phyloP scores from a whole-genome alignment of 2,888 invertebrate species.

The Philereme transversata region DNA sequence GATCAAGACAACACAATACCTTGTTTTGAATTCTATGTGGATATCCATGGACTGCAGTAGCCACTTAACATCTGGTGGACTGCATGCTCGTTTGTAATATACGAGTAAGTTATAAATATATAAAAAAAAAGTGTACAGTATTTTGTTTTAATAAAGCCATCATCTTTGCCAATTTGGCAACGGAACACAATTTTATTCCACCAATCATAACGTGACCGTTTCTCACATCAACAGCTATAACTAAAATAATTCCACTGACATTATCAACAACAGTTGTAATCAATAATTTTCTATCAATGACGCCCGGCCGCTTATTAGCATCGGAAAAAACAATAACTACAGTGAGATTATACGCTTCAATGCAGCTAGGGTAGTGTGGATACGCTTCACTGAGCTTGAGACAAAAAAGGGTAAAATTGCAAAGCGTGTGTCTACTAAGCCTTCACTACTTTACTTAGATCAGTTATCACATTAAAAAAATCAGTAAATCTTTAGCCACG shows the following conservation, averaged over 20 bases:
- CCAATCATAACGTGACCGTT: slow-evolving; percentile 18
- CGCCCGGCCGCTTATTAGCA: slow-evolving; percentile 74
- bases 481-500: too few relatives aligned
- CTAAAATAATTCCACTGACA: slow-evolving; percentile 46
- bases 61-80: too few relatives aligned
- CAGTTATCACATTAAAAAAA: too few relatives aligned
- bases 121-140: too few relatives aligned
- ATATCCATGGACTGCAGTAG: too few relatives aligned
- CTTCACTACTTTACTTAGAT: too few relatives aligned
- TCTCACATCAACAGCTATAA: slow-evolving; percentile 36
- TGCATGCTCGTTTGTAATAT: too few relatives aligned
- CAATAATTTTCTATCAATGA: slow-evolving; percentile 81
- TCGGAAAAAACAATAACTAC: slow-evolving; percentile 77
- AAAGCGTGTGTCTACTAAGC: too few relatives aligned
- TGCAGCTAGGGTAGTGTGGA: slow-evolving; percentile 50
- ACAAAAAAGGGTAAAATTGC: too few relatives aligned
- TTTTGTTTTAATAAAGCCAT: slow-evolving; percentile 9
- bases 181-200: slow-evolving; percentile 1
- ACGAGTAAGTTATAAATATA: too few relatives aligned
- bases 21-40: too few relatives aligned
- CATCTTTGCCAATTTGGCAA: slow-evolving; percentile 6
- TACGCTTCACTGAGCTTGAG: slow-evolving; percentile 1
- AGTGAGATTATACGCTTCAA: slow-evolving; percentile 60
- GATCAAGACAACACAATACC: too few relatives aligned
- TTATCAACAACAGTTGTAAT: slow-evolving; percentile 49